Evolutionary conservation across 2,888 invertebrate species (phyloP), one percentile per base, ranked within the genome.

Genomic region (Sinhomidia bicolor): DNA sequence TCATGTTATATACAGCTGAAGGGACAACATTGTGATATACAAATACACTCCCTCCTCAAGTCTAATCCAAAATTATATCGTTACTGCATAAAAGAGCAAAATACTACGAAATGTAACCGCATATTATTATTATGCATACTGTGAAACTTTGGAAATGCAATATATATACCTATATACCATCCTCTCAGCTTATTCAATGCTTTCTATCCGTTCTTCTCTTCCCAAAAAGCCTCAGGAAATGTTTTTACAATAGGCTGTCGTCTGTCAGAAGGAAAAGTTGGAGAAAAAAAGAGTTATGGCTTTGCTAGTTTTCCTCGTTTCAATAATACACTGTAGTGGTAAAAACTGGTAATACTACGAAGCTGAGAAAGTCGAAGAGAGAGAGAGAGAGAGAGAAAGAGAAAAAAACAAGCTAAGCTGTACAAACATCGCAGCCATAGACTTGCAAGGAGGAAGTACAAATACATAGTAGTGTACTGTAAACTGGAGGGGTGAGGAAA

Each of bases 211-310:
- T 54, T 47, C 47, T 57, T 41, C 71, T 51, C 60, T 36, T 57
- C 57, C 71, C 85, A n/a, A n/a, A n/a, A 23, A 44, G 32, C 74
- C 80, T 74, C 88, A 88, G 88, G 83, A 88, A 88, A 88, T 88
- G 88, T 76, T 79, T 88, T 88, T 83, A 88, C 88, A 88, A 88
- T 83, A 62, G 83, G 78, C 83, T 88, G 83, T 88, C 88, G 83
- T 54, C 79, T 88, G 83, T 88, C 88, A 82, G 87, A 62, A 36
- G 36, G 74, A 36, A 88, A 83, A 83, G 68, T 79, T 79, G 76
- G 60, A 74, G 62, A 65, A 57, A 54, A 32, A 32, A 78, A 78
- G 62, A 82, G 82, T 82, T 83, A 80, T 54, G 57, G 78, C n/a
- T n/a, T 57, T 57, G 36, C 44, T 60, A 62, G 23, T 74, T 83